phyloP scores from a whole-genome alignment of 2,888 invertebrate species.

The Nudaria mundana region DNA sequence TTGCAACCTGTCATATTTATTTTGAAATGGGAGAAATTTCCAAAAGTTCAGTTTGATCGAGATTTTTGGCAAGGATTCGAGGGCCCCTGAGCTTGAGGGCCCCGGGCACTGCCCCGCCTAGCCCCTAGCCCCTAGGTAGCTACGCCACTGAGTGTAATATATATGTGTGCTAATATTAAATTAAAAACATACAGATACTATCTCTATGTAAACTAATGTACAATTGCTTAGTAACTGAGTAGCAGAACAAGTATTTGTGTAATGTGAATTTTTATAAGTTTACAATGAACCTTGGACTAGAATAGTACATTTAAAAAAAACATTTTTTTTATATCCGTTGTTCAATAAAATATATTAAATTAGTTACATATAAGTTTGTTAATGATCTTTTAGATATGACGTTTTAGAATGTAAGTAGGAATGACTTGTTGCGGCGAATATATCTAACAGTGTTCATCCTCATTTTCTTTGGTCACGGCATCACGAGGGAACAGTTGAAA shows the following conservation, averaged over 20 bases:
- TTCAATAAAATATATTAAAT: no score
- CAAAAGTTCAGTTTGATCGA: conserved; percentile 18
- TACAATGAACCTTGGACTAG: background rate
- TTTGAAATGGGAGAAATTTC: conserved; percentile 19
- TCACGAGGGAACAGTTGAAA: no score
- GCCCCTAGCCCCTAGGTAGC: background rate
- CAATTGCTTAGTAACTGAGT: background rate
- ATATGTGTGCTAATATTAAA: background rate
- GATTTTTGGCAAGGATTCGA: conserved; percentile 10
- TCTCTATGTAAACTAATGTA: no score
- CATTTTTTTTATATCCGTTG: no score
- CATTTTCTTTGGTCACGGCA: no score
- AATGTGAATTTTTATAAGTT: background rate
- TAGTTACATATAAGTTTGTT: no score
- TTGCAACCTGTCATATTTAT: conserved; percentile 17
- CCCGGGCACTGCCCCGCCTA: background rate
- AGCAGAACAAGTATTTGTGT: background rate
- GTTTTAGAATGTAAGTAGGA: no score
- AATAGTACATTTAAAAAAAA: background rate
- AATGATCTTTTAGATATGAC: no score
- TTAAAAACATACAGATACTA: background rate
- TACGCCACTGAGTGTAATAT: background rate
- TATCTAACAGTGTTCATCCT: no score
- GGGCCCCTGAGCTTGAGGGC: background rate
- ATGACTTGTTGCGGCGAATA: no score